A percentile compares a stretch with the other conserved stretches of the same genome.
Evolutionary conservation across 2,113 vertebrate genomes (phyloP).

Genomic region (Pagrus major): DNA sequence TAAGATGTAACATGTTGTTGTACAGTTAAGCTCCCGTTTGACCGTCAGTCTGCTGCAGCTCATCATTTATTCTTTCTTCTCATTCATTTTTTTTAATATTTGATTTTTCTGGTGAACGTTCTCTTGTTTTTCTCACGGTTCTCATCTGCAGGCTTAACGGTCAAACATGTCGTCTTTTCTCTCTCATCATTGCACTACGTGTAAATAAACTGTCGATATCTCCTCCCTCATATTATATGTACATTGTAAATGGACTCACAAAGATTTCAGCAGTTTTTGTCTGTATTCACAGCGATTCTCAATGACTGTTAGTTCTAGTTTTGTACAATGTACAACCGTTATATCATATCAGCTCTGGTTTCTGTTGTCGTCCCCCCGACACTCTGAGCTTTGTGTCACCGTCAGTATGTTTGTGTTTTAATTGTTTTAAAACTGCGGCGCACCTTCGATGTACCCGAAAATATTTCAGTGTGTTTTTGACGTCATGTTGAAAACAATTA

Average conservation of each 20-base stretch:
- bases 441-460: not conserved
- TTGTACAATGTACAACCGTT: slow-evolving; percentile 69
- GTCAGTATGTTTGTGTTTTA: not conserved
- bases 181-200: slow-evolving; percentile 81
- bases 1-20: slow-evolving; percentile 26
- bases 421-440: not conserved
- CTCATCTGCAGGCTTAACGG: slow-evolving; percentile 1
- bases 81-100: not conserved
- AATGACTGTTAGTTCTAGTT: slow-evolving; percentile 62
- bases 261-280: slow-evolving; percentile 23
- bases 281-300: slow-evolving; percentile 2
- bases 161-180: not conserved
- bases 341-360: slow-evolving; percentile 15
- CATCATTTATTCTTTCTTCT: not conserved
- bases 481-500: not conserved
- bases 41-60: no score
- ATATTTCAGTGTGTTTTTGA: not conserved
- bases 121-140: not conserved
- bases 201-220: slow-evolving; percentile 81
- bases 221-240: slow-evolving; percentile 39
- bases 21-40: slow-evolving; percentile 19
- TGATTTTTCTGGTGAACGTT: not conserved
- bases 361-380: not conserved
- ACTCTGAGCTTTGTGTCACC: not conserved
- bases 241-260: slow-evolving; percentile 67